Evolutionary conservation across 2,113 vertebrate genomes (phyloP), one percentile per base, ranked within the genome.

Genomic region (Peromyscus polionotus): DNA sequence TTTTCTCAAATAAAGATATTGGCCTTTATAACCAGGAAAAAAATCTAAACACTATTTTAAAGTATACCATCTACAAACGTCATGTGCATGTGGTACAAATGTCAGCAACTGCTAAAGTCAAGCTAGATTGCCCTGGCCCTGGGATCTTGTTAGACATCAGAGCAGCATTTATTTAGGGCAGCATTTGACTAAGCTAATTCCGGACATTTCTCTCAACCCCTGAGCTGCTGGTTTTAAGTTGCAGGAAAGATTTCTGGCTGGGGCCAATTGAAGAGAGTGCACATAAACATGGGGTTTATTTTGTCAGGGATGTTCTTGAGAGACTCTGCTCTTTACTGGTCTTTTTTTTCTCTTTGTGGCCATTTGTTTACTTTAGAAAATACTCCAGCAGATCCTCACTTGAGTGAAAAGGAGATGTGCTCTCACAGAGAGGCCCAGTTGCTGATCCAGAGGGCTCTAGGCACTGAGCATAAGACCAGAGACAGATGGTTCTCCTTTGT

Each of bases 361-460:
- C 85, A 90, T 94, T 97, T 98, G 95, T 97, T 98, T 97, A 94
- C 95, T 97, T 97, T 97, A 83, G 92, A 96, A 97, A 97, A 97
- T 93, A 45, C 67, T 87, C 81, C 42, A 22, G 28, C 57, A 94
- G 88, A 96, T 92, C 92, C 91, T 97, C n/a, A 51, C 90, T 97
- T 93, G 95, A 93, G 96, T 95, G 75, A 96, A 96, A 95, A 95
- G 92, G 86, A 91, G 96, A 90, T 83, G 61, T 93, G 88, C 95
- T 97, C 88, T 88, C 76, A 83, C 3, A 61, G 86, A 59, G 57
- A 70, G 79, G 88, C 94, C 95, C 63, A 61, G 61, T 54, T 0
- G 0, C 85, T 19, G 54, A 97, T 92, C 88, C 94, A 45, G 59
- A 67, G 48, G 80, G 75, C 88, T 91, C 88, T 45, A 54, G 83